Base-by-base conservation (phyloP, 2,888 invertebrate species). In the Rhodophaea formosa region DNA sequence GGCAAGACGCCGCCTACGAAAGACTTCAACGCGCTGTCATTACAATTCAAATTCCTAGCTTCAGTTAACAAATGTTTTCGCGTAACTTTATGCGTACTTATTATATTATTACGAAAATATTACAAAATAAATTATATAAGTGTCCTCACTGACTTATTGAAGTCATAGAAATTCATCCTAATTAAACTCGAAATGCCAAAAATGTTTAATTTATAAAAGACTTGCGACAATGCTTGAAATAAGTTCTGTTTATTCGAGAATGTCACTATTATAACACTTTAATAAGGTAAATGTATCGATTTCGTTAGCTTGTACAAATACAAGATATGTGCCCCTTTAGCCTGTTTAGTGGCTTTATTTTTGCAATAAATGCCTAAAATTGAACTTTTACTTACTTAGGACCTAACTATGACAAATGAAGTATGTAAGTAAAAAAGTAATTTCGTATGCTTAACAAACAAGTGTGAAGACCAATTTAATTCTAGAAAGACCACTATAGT, bases 11-110 rank as follows among this genome's bases (percentile, higher is more conserved):
- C 62, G 60, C 23, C n/a, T 75, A 71, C 63, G 57, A 82, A 84
- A 82, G 84, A 85, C 79, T 72, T 84, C 80, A 83, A 85, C 85
- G 84, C 79, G 77, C 65, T 54, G 32, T 51, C 60, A 49, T 35
- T 47, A 56, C 39, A 10, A 45, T 16, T 29, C 1, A 53, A 45
- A 54, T 54, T 55, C 32, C 17, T 44, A 35, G 8, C 44, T 53
- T 44, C 43, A 43, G 29, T 53, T 53, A 53, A 53, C 53, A 42
- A 43, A 53, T n/a, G 23, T 23, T 54, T 45, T 32, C 55, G 44
- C 53, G 44, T 44, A 54, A 44, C 14, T 10, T 54, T 30, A 54
- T 44, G 44, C 44, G 30, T 45, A 53, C 43, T 54, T 54, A 54
- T 53, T 23, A 43, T 43, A 53, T 43, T 52, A 39, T 53, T 23